Evolutionary conservation across 2,797 vertebrate genomes (phyloP), one percentile per base, ranked within the genome.

Genomic region (Phalloptychus januarius): DNA sequence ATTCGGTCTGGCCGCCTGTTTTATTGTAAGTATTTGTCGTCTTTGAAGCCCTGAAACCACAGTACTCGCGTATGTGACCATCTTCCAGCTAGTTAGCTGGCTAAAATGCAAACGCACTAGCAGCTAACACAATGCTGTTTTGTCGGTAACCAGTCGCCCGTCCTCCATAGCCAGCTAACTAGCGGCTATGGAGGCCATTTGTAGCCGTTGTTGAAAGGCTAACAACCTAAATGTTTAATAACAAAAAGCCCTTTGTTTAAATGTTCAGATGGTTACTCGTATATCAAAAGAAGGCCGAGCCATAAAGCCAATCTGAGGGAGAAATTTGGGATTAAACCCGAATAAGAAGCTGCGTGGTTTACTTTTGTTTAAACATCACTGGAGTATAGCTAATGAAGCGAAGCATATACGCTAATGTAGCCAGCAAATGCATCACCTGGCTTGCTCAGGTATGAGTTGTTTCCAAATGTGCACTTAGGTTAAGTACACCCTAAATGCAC

Each of bases 11-110:
- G 3, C 0, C 5, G 13, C 40, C 12, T 13, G 0, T 63, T 82
- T 78, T 40, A 48, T 10, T 45, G 76, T 82, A 72, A 88, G 83
- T 83, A 75, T 81, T 48, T 45, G 0, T 40, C 2, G 58, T 7
- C 18, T 0, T 40, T 18, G 0, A 15, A n/a, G 1, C 23, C 13
- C 0, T 16, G 0, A 20, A 0, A n/a, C 1, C 8, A 33, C 1
- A 44, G 63, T 63, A 48, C 16, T 13, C 16, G 5, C 45, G 46
- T 28, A 56, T 46, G 78, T 83, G 28, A 48, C 88, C 84, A 82
- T 91, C 86, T 79, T 65, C 77, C 83, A 86, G 95, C 95, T 95
- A 95, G 95, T 96, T 96, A 96, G 95, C 95, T 76, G 82, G 95
- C 95, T 95, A 94, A 88, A 94, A 91, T 36, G 78, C 69, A 85